These are phyloP conservation scores for Tangara arthus DNA, from an alignment of 2,797 vertebrate genomes.

Conservation along the genomic window DNA sequence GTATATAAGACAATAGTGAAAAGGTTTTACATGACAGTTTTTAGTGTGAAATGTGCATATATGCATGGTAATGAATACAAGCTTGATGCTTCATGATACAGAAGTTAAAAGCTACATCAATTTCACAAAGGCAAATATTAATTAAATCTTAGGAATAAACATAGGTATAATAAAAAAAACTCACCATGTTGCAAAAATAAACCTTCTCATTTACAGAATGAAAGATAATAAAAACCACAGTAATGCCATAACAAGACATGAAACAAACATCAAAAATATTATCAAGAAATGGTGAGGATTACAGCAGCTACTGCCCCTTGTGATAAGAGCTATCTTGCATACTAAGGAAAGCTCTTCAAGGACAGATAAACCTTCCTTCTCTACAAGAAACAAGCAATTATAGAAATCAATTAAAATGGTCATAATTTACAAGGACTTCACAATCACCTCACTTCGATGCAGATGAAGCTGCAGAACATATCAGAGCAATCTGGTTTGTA, in stretches of 20 bases:
- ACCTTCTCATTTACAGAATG: neutral
- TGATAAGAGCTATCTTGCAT: neutral
- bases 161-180: neutral
- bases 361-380: neutral
- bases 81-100: neutral
- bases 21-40: neutral
- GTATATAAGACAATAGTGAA: neutral
- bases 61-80: neutral
- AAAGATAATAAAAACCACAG: neutral
- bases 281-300: neutral
- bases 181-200: neutral
- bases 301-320: neutral
- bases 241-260: neutral
- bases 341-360: neutral
- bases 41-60: neutral
- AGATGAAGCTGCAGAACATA: neutral
- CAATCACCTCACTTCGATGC: neutral
- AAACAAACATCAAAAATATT: neutral
- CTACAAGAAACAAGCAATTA: neutral
- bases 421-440: conserved; percentile 26
- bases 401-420: neutral
- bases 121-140: neutral
- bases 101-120: neutral
- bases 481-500: neutral
- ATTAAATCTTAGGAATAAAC: neutral